Evolutionary conservation across 2,888 invertebrate genomes (phyloP).

Genomic region (Dasysyrphus tricinctus): DNA sequence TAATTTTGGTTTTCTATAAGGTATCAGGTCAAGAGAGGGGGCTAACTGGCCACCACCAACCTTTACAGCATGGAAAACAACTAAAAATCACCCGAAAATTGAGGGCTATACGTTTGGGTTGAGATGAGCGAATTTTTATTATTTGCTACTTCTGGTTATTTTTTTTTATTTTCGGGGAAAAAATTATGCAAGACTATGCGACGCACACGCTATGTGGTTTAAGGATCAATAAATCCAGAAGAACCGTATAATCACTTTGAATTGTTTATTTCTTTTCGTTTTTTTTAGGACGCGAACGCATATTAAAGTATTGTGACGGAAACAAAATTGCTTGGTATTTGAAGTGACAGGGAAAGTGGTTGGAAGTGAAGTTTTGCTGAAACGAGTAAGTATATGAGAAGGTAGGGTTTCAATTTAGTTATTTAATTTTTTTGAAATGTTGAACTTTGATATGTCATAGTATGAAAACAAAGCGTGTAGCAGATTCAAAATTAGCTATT

Average conservation of each 20-base stretch:
- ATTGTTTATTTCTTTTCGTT: slow-evolving; percentile 55
- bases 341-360: slow-evolving; percentile 36
- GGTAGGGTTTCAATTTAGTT: no score
- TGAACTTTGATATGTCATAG: neutral
- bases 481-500: no score
- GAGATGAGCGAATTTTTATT: slow-evolving; percentile 62
- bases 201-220: slow-evolving; percentile 48
- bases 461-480: neutral
- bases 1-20: slow-evolving; percentile 38
- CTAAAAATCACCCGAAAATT: slow-evolving; percentile 19
- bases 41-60: slow-evolving; percentile 12
- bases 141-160: slow-evolving; percentile 66
- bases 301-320: slow-evolving; percentile 58
- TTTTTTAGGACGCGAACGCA: slow-evolving; percentile 17
- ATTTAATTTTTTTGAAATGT: no score
- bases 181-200: slow-evolving; percentile 43
- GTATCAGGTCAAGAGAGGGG: neutral
- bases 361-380: slow-evolving; percentile 34
- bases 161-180: neutral
- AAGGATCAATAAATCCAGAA: slow-evolving; percentile 74
- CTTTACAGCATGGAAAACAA: slow-evolving; percentile 62
- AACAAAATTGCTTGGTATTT: slow-evolving; percentile 46
- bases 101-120: slow-evolving; percentile 13
- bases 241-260: slow-evolving; percentile 74
- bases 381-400: neutral